Evolutionary conservation across 2,888 invertebrate genomes (phyloP), one percentile per base, ranked within the genome.

Genomic region (Agrochola litura): DNA sequence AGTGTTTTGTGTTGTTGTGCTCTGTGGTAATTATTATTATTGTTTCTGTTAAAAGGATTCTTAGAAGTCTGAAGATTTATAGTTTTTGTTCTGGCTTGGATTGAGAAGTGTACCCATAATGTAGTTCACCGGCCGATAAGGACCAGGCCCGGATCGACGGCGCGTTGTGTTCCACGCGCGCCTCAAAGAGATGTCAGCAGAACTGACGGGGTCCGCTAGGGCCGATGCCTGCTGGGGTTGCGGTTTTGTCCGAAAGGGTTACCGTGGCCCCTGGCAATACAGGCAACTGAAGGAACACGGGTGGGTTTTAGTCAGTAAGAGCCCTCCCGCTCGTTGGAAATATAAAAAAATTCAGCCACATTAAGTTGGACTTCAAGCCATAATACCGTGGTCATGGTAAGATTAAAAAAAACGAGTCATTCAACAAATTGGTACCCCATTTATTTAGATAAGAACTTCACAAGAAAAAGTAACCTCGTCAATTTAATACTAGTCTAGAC

Each of bases 11-110:
- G 52, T 14, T 73, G 25, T 65, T 76, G 19, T 64, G 64, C 9
- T 76, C 25, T 69, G 70, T 25, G 56, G 46, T 84, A 75, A 76
- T 73, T 52, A 52, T 64, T 54, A 46, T 46, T 74, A 10, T 61
- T 54, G 52, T 71, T 69, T 37, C 43, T 37, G 52, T 37, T 52
- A 30, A 56, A 69, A 70, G 10, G 0, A 19, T 22, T 46, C n/a
- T n/a, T 22, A 22, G 37, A 78, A 16, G 69, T 37, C 16, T 6
- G 1, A n/a, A 10, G 16, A 37, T 30, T 16, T 6, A 25, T 12
- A 5, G 12, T n/a, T 14, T 56, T 56, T 41, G n/a, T 65, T 14
- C n/a, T 3, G 16, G 8, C 12, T 19, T 49, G 19, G 4, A 19
- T 66, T 66, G 4, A 14, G 0, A 12, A 46, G 12, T 25, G 46